Evolutionary conservation across 1,140 invertebrate species (phyloP).

Genomic region (Fopius arisanus): DNA sequence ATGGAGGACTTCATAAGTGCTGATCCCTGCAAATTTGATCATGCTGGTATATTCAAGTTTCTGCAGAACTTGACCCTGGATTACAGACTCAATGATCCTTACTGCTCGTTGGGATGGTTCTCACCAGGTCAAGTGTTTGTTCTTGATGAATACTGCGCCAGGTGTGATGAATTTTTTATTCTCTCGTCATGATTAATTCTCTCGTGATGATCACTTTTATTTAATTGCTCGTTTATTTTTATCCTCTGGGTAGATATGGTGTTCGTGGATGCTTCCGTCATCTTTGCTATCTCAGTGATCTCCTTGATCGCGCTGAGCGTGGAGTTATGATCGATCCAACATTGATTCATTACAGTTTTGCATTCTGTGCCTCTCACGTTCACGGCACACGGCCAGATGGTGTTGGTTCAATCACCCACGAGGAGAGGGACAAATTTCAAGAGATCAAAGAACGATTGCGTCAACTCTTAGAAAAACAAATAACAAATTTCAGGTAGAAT

Average conservation of each 20-base stretch:
- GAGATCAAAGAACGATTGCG: conserved; percentile 95
- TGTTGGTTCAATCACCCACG: conserved; percentile 95
- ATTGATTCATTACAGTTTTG: conserved; percentile 98
- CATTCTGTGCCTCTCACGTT: conserved; percentile 98
- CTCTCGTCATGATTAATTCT: not conserved
- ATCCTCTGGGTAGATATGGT: conserved; percentile 77
- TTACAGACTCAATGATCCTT: conserved; percentile 95
- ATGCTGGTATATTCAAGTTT: conserved; percentile 89
- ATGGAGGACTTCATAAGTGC: conserved; percentile 99
- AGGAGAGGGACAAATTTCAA: conserved; percentile 98
- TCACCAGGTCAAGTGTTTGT: conserved; percentile 98
- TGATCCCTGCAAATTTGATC: conserved; percentile 96
- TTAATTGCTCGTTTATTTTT: conserved; percentile 20
- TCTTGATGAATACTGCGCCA: conserved; percentile 97
- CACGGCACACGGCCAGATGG: conserved; percentile 96
- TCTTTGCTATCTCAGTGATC: conserved; percentile 94
- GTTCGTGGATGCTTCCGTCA: conserved; percentile 97
- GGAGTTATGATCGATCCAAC: conserved; percentile 97
- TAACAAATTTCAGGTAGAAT: conserved; percentile 94
- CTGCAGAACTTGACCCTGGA: conserved; percentile 94
- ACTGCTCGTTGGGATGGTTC: conserved; percentile 99
- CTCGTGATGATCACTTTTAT: not conserved
- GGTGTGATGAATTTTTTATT: conserved; percentile 51
- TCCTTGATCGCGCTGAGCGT: conserved; percentile 94
- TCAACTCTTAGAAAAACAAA: conserved; percentile 95